Percentiles rank a stretch among this genome's conserved stretches.
These are phyloP conservation scores for Yponomeuta cagnagella DNA, from an alignment of 2,888 invertebrate species.

Conservation along the genomic window DNA sequence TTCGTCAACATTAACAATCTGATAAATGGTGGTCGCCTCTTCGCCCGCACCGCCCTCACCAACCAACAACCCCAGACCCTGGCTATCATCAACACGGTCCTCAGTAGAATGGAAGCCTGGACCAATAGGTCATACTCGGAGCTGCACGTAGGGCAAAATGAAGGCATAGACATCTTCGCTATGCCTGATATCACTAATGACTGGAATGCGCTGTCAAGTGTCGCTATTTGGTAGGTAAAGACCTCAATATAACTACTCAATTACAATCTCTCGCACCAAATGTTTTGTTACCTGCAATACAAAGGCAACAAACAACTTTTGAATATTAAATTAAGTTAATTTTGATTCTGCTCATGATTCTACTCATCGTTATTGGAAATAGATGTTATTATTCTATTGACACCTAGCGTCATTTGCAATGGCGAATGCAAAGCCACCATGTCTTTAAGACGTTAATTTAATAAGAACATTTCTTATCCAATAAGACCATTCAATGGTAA, in stretches of 20 bases:
- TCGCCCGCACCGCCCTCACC: slow-evolving; percentile 35
- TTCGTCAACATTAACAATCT: slow-evolving; percentile 43
- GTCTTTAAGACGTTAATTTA: too few species aligned
- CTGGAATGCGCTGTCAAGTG: slow-evolving; percentile 54
- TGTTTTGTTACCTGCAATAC: too few species aligned
- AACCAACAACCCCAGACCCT: slow-evolving; percentile 43
- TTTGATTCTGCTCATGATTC: too few species aligned
- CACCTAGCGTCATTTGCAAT: too few species aligned
- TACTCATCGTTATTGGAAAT: too few species aligned
- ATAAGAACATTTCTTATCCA: too few species aligned
- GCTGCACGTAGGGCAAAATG: slow-evolving; percentile 46
- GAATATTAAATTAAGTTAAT: too few species aligned
- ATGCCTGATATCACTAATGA: slow-evolving; percentile 51
- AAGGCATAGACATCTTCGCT: slow-evolving; percentile 45
- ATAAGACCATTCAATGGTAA: too few species aligned
- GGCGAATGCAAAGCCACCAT: too few species aligned
- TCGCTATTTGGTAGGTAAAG: slow-evolving; percentile 60
- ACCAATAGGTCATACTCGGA: slow-evolving; percentile 44
- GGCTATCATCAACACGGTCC: slow-evolving; percentile 45
- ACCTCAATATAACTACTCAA: neutral
- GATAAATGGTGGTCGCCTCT: slow-evolving; percentile 37
- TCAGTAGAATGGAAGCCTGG: slow-evolving; percentile 45
- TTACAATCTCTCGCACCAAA: too few species aligned
- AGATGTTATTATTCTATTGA: too few species aligned
- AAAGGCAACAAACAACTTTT: too few species aligned